A percentile compares a stretch with the other conserved stretches of the same genome.
phyloP scores from a whole-genome alignment of 2,888 invertebrate species.

The Dryobota labecula region DNA sequence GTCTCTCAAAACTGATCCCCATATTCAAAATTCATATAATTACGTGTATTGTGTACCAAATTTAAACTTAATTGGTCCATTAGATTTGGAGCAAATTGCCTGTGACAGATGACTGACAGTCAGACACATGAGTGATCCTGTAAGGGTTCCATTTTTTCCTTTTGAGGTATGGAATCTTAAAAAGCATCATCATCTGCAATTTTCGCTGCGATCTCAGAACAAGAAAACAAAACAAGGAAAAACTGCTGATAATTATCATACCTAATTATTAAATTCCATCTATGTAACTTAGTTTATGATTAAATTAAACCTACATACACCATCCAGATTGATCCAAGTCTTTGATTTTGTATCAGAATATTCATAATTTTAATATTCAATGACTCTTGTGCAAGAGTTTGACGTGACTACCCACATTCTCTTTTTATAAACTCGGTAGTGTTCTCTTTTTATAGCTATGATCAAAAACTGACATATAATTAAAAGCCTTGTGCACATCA shows the following conservation, averaged over 20 bases:
- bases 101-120: too few species aligned
- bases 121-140: too few species aligned
- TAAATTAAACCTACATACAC: constrained; percentile 6
- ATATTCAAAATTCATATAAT: too few species aligned
- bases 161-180: too few species aligned
- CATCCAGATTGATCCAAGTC: constrained; percentile 9
- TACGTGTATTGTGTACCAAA: too few species aligned
- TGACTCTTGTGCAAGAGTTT: constrained; percentile 73
- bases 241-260: background rate
- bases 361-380: constrained; percentile 25
- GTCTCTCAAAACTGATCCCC: too few species aligned
- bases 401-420: constrained; percentile 80
- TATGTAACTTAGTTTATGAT: constrained; percentile 3
- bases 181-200: background rate
- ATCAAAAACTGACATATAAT: constrained; percentile 27
- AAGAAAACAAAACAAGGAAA: constrained; percentile 5
- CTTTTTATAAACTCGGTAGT: constrained; percentile 64
- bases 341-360: background rate
- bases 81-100: too few species aligned
- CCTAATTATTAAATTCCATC: constrained; percentile 4
- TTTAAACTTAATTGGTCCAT: too few species aligned
- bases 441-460: constrained; percentile 62
- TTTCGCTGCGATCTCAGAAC: constrained; percentile 13
- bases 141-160: too few species aligned
- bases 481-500: background rate